Base-by-base conservation (phyloP, 2,797 vertebrate species). In the Coendou prehensilis region DNA sequence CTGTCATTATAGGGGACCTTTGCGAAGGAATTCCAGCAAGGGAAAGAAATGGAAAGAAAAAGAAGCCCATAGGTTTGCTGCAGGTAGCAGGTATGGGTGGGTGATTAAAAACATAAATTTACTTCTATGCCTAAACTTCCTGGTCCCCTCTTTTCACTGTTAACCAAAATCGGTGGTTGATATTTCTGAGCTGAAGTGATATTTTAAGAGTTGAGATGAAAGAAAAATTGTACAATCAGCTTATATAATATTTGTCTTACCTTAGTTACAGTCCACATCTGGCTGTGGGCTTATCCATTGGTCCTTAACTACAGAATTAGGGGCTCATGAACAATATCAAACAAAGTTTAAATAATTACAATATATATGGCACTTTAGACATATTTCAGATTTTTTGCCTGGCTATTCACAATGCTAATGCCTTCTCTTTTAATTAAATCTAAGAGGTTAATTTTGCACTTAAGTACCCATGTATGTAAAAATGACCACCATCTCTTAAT, bases 81-180 rank as follows among this genome's bases (percentile, higher is more conserved):
- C 96, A 97, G 98, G 98, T 98, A 99, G 98, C 98, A 99, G 99
- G 99, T 99, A 99, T 3, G 97, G 79, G 93, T 92, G 50, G 98
- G 91, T 96, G 76, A 93, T 6, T 73, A 88, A 76, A 41, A 47
- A 63, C 64, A 50, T 23, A 64, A 22, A 22, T 73, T 63, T 92
- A 26, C 83, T 76, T 87, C 41, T 67, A 0, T 64, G 37, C 37
- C 47, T 86, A n/a, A 91, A 88, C 47, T 86, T 67, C 82, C 41
- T 85, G 73, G 2, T 8, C 47, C 33, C 23, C 59, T 78, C 33
- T 87, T 81, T 61, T 79, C 28, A 2, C 5, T 56, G 47, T 47
- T 87, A 79, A 41, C 45, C 67, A 83, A 56, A 94, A 88, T 56
- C 47, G 57, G 2, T 28, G n/a, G 9, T 86, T 57, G 54, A 5